Evolutionary conservation across 2,888 invertebrate genomes (phyloP).

Genomic region (Drosophila greeni): DNA sequence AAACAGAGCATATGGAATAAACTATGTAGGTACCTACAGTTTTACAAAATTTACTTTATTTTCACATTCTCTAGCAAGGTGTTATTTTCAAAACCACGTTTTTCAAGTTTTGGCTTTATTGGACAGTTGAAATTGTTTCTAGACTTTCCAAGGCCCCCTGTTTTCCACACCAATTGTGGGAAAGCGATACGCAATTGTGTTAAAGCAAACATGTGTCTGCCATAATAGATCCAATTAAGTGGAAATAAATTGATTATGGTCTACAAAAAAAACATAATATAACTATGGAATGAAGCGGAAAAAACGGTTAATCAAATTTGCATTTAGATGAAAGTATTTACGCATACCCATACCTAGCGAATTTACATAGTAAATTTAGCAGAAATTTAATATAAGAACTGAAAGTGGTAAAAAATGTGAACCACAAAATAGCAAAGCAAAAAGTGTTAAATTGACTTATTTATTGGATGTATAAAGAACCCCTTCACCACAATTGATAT

Average conservation of each 20-base stretch:
- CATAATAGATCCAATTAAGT: slow-evolving; percentile 40
- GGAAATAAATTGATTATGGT: slow-evolving; percentile 50
- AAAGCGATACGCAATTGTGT: slow-evolving; percentile 8
- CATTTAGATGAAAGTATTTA: slow-evolving; percentile 66
- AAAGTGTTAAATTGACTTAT: slow-evolving; percentile 49
- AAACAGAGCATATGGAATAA: background rate
- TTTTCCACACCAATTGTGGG: background rate
- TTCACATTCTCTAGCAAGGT: background rate
- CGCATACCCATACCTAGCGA: slow-evolving; percentile 54
- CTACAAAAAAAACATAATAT: slow-evolving; percentile 19
- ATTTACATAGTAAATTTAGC: slow-evolving; percentile 72
- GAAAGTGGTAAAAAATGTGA: slow-evolving; percentile 8
- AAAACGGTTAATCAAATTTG: slow-evolving; percentile 74
- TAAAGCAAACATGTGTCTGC: slow-evolving; percentile 30
- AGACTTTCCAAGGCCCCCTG: too few relatives aligned
- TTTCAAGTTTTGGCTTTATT: background rate
- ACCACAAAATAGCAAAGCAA: slow-evolving; percentile 22
- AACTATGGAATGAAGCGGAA: slow-evolving; percentile 23
- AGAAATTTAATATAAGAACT: slow-evolving; percentile 21
- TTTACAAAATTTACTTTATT: background rate
- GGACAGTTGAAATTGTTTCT: background rate
- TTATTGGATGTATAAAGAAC: slow-evolving; percentile 46
- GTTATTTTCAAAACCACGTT: background rate
- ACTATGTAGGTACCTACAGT: background rate
- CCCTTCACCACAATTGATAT: background rate